These are phyloP conservation scores for Papilio protenor DNA, from an alignment of 2,888 invertebrate species.

Conservation along the genomic window DNA sequence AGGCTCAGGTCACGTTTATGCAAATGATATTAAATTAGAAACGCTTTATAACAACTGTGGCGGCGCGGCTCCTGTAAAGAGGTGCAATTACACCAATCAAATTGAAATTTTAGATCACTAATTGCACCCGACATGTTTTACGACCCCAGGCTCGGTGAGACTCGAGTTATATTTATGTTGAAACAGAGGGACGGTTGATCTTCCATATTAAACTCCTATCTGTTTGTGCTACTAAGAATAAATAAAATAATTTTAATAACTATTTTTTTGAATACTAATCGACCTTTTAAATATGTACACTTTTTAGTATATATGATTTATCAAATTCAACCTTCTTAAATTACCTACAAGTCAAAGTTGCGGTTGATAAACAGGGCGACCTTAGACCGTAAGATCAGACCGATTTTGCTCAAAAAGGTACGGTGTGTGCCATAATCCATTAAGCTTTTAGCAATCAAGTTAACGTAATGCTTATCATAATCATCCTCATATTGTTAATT, in stretches of 20 bases:
- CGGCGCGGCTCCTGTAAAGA: constrained; percentile 74
- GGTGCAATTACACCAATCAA: constrained; percentile 84
- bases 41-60: constrained; percentile 83
- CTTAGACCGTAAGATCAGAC: too few relatives aligned
- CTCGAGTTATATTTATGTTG: constrained; percentile 56
- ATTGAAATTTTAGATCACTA: constrained; percentile 81
- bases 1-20: constrained; percentile 79
- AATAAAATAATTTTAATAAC: not conserved
- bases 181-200: constrained; percentile 47
- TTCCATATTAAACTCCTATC: constrained; percentile 26
- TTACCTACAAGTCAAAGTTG: too few relatives aligned
- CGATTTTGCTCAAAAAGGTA: too few relatives aligned
- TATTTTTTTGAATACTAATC: constrained; percentile 22
- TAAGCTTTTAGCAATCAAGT: too few relatives aligned
- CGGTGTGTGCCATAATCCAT: too few relatives aligned
- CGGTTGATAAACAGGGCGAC: too few relatives aligned
- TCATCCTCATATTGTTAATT: not conserved
- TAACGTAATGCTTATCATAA: too few relatives aligned
- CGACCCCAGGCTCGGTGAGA: constrained; percentile 55
- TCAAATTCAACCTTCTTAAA: too few relatives aligned
- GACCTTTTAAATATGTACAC: too few relatives aligned
- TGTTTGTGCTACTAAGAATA: not conserved
- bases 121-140: constrained; percentile 79
- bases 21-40: constrained; percentile 84
- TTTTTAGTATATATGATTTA: too few relatives aligned